Conservation (phyloP, 2,113 vertebrate genomes). For the Balaeniceps rex region DNA sequence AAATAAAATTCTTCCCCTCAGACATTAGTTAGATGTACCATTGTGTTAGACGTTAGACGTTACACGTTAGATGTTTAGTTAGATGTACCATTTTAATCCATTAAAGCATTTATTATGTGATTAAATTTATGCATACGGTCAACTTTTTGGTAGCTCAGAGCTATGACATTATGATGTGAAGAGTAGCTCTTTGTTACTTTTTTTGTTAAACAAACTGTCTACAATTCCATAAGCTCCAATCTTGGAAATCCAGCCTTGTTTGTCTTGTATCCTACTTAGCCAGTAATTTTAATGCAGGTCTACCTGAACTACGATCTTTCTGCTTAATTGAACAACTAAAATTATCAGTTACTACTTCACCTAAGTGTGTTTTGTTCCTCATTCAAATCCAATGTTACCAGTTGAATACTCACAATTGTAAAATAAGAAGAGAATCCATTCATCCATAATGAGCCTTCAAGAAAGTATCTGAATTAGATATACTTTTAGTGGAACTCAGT, state of each 20-base stretch:
- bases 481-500: neutral
- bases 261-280: neutral
- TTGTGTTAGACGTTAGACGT: no score
- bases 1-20: neutral
- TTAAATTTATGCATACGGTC: neutral
- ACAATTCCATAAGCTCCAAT: neutral
- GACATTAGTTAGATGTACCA: neutral
- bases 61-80: no score
- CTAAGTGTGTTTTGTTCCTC: neutral
- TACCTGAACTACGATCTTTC: neutral
- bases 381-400: neutral
- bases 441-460: neutral
- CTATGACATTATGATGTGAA: neutral
- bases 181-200: neutral
- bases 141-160: neutral
- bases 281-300: neutral
- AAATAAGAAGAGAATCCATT: neutral
- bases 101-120: neutral
- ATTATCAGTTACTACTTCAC: neutral
- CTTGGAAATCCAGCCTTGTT: neutral
- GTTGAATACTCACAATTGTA: neutral
- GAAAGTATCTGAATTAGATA: neutral
- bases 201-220: neutral
- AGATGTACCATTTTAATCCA: neutral
- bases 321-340: neutral